Base-by-base conservation (phyloP, 2,113 vertebrate genomes). In the Heterocephalus glaber region DNA sequence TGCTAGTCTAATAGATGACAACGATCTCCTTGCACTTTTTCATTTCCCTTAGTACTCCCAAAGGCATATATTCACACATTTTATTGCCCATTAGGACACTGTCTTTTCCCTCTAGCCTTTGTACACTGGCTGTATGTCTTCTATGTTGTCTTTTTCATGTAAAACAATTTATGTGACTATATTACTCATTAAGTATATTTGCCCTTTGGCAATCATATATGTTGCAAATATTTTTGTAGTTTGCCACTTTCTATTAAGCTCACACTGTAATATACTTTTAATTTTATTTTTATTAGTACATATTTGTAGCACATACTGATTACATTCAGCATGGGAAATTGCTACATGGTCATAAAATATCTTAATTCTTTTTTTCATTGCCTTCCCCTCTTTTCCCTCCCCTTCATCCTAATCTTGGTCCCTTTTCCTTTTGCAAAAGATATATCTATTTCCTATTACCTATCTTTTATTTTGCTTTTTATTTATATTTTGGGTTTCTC, bases 1-100 rank as follows among this genome's bases (percentile, higher is more conserved):
- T 85, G 63, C 47, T 35, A 90, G 41, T 82, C 52, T 88, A 88
- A 41, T 81, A 58, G 49, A 68, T 89, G 20, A 80, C 89, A 94
- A 84, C 81, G 38, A 0, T 65, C 26, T 90, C 30, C 3, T 19
- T 56, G 22, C 20, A 74, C 58, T 80, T 52, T 60, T 96, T 60
- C 56, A 63, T 81, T 92, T 81, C 33, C 30, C 41, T 94, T 33
- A 77, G 20, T 49, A 76, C 49, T 76, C 44, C 7, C 84, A 44
- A 92, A 35, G 22, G 14, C 22, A 9, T 68, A 72, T 77, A 19
- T 79, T 56, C 88, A 92, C 13, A 52, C 3, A 91, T 63, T 72
- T n/a, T 47, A n/a, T 54, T 86, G 66, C 14, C 49, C 49, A 60
- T 54, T 60, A 60, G 28, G 14, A 6, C 12, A 49, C 86, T 52